Conservation (phyloP, 2,888 invertebrate genomes). For the Nomada flava region DNA sequence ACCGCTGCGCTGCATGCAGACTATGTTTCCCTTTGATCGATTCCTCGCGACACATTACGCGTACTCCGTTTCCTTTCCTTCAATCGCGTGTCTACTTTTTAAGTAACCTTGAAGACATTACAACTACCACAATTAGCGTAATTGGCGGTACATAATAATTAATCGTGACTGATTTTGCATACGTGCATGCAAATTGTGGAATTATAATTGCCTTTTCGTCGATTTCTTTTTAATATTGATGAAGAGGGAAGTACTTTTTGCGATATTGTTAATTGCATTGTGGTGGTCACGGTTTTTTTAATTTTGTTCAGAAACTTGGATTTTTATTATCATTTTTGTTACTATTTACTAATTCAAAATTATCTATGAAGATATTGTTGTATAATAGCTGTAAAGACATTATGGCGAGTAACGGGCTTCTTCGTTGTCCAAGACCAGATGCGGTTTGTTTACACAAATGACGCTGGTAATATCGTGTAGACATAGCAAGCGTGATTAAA, state of each 20-base stretch:
- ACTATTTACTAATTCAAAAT: neutral
- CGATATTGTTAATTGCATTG: neutral
- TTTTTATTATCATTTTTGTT: neutral
- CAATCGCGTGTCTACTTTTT: conserved; percentile 1
- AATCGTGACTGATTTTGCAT: neutral
- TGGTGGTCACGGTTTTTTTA: neutral
- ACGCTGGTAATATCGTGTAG: conserved; percentile 2
- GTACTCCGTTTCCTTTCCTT: neutral
- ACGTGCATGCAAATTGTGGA: neutral
- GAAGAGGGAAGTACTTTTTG: neutral
- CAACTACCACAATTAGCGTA: conserved; percentile 10
- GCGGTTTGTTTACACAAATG: conserved; percentile 15
- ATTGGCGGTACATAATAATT: neutral
- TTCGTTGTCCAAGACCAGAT: conserved; percentile 33
- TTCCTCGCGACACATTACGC: conserved; percentile 17
- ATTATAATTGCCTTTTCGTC: neutral
- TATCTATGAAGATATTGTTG: no score
- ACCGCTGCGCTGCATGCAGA: conserved; percentile 19
- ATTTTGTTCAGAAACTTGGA: no score
- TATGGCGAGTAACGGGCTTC: conserved; percentile 29
- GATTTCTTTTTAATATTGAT: neutral
- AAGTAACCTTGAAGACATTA: neutral
- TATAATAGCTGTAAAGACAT: neutral
- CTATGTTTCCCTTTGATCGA: conserved; percentile 60
- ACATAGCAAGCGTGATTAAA: conserved; percentile 4